A percentile compares a stretch with the other conserved stretches of the same genome.
phyloP scores from a whole-genome alignment of 2,888 invertebrate genomes.

The Hyposoter didymator region DNA sequence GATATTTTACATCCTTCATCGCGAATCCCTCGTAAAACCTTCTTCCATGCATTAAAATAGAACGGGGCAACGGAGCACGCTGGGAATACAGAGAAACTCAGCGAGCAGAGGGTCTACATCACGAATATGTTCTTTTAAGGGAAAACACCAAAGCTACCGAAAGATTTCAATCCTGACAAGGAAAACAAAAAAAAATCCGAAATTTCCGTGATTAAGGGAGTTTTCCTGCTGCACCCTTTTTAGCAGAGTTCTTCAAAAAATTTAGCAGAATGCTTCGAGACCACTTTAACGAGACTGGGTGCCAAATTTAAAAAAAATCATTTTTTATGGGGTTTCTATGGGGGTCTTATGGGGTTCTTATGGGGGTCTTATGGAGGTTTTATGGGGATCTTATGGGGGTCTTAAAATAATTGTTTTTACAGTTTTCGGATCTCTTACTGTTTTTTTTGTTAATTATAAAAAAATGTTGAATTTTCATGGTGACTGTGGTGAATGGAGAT shows the following conservation, averaged over 20 bases:
- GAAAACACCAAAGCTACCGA: not conserved
- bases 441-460: too few species aligned
- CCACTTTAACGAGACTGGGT: too few species aligned
- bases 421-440: too few species aligned
- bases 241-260: too few species aligned
- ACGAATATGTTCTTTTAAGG: not conserved
- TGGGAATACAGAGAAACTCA: not conserved
- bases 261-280: too few species aligned
- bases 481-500: not conserved
- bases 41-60: constrained; percentile 5
- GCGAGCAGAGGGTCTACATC: constrained; percentile 4
- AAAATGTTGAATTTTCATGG: constrained; percentile 29
- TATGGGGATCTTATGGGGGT: too few species aligned
- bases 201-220: not conserved
- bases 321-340: too few species aligned
- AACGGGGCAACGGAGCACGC: not conserved
- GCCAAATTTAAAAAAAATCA: too few species aligned
- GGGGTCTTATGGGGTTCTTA: too few species aligned
- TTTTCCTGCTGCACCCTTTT: too few species aligned
- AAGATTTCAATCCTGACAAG: not conserved
- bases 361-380: too few species aligned
- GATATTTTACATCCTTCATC: constrained; percentile 58
- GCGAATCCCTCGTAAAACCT: constrained; percentile 24
- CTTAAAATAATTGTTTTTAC: too few species aligned
- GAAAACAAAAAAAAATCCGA: not conserved